Evolutionary conservation across 1,140 invertebrate genomes (phyloP), one percentile per base, ranked within the genome.

Genomic region (Lucilia cuprina): DNA sequence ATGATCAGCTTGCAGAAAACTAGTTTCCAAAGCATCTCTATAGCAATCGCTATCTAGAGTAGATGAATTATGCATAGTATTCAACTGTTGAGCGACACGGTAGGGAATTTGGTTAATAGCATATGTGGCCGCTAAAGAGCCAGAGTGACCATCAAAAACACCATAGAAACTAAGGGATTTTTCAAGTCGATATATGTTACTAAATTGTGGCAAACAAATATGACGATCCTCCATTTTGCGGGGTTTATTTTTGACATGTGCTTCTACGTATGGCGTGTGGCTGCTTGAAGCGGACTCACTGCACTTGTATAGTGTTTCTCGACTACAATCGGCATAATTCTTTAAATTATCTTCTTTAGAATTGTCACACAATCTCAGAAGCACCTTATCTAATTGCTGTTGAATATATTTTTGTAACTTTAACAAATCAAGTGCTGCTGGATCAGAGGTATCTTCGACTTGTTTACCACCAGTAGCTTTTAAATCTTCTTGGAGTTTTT

Each of bases 101-200:
- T 96, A 94, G 91, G 98, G 97, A 75, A 99, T 92, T 92, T 99
- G 97, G 75, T 96, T 95, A 50, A 96, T 94, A 87, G 95, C 94
- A 92, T 98, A 99, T 83, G 94, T 93, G 7, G 98, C 97, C 65
- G 98, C 98, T 86, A 98, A 95, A 21, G 95, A 93, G 10, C 98
- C 98, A n/a, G 95, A 96, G 91, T 99, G 98, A 1, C 98, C 98
- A 93, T 99, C 98, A 91, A 98, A 99, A 85, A 99, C 95, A 77
- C 96, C 98, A 92, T 97, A 99, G 92, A 95, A 98, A 93, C 95
- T 83, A 1, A 84, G 82, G 10, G 86, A 30, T 17, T 70, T 9
- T 0, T 60, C 49, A 19, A 90, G 21, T 21, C 86, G 74, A 83
- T 87, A 90, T 19, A 90, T 86, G 13, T 85, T 86, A 34, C 88